Percentiles rank a stretch among this genome's conserved stretches.
Evolutionary conservation across 2,797 vertebrate species (phyloP).

Genomic region (Pelodytes ibericus): DNA sequence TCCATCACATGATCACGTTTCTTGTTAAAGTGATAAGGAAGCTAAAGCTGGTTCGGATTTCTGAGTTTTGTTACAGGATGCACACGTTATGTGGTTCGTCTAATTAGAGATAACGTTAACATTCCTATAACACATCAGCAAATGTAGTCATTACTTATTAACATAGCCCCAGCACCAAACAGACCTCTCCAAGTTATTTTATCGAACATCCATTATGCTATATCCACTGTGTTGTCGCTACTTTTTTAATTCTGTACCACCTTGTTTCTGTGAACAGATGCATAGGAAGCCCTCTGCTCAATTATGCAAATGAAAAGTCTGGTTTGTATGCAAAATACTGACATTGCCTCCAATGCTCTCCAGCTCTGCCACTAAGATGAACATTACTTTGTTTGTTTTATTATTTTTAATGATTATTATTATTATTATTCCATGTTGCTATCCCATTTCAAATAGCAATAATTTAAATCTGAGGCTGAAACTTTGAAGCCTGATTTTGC

Average conservation of each 20-base stretch:
- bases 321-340: slow-evolving; percentile 57
- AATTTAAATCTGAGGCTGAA: slow-evolving; percentile 18
- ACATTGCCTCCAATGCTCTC: slow-evolving; percentile 41
- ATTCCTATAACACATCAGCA: slow-evolving; percentile 23
- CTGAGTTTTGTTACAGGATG: background rate
- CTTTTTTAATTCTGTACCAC: slow-evolving; percentile 38
- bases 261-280: slow-evolving; percentile 52
- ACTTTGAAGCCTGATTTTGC: slow-evolving; percentile 13
- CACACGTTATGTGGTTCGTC: slow-evolving; percentile 1
- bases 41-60: background rate
- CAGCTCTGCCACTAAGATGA: slow-evolving; percentile 43
- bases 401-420: too few relatives aligned
- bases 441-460: slow-evolving; percentile 32
- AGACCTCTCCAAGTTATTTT: slow-evolving; percentile 29
- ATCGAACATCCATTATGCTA: slow-evolving; percentile 37
- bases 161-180: slow-evolving; percentile 15
- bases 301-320: slow-evolving; percentile 57
- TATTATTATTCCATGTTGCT: slow-evolving; percentile 35
- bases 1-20: background rate
- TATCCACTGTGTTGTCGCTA: slow-evolving; percentile 9
- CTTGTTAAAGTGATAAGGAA: too few relatives aligned
- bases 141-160: slow-evolving; percentile 24
- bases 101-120: background rate
- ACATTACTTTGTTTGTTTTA: too few relatives aligned
- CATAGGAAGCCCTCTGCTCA: slow-evolving; percentile 57